Base-by-base conservation (phyloP, 2,888 invertebrate genomes). In the Fabriciana adippe region DNA sequence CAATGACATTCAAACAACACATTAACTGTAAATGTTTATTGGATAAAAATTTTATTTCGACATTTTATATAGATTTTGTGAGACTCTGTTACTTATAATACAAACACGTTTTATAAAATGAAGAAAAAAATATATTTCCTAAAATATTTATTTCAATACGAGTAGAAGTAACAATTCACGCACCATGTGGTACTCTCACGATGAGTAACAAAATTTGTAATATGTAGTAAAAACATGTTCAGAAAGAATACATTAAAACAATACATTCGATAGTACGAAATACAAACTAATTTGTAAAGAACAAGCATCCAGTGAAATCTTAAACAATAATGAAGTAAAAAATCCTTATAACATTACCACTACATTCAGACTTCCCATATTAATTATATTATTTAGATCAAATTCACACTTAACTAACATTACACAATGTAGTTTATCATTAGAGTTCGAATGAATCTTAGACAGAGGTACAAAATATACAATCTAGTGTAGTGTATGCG, bases 141-240 rank as follows among this genome's bases (percentile, higher is more conserved):
- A 75, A 76, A 75, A 76, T 74, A 75, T 76, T 74, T 75, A 73
- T 73, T 88, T 87, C 75, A 84, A 78, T 84, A 85, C 79, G 82
- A 83, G 83, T 82, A 81, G 74, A 78, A 85, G 78, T 84, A 87
- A 89, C 85, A 87, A 87, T 86, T 85, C 86, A 85, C 79, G 82
- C 80, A 87, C 83, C 82, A 72, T 82, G 79, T 79, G 85, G 84
- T 85, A 84, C 80, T 81, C 80, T 72, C 80, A 80, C 78, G 79
- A 76, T 78, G 78, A 81, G 78, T 79, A 81, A 83, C 79, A 79
- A 78, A 80, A 73, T 76, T 72, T 74, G 75, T 77, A 75, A 74
- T 74, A 73, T 75, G 76, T 48, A 55, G 55, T 48, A 64, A 41
- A 66, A 70, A 62, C 47, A 67, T 59, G 64, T 68, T 68, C 81